Evolutionary conservation across 2,113 vertebrate genomes (phyloP), one percentile per base, ranked within the genome.

Genomic region (Thalassarche chlororhynchos): DNA sequence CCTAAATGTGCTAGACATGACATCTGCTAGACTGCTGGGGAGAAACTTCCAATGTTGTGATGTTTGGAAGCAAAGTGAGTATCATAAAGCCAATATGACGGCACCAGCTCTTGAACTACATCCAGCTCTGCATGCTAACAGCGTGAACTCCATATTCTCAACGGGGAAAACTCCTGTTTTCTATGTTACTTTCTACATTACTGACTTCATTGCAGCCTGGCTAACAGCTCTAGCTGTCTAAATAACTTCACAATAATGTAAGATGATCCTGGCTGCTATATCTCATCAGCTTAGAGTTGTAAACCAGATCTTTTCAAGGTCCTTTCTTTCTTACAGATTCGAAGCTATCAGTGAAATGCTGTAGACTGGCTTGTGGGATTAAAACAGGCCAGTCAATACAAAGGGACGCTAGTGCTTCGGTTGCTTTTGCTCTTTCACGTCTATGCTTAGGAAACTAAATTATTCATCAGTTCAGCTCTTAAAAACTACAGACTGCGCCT

Each of bases 41-140:
- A 87, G 52, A 82, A 76, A 71, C 57, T 75, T 87, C 18, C n/a
- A 36, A 6, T 0, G 0, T 14, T 71, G 47, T 10, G 18, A 24
- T 58, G 69, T 81, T 60, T 96, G 92, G 94, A 95, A 95, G 65
- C 77, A 76, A 83, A 94, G 26, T 3, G 2, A 51, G 17, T 38
- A 58, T 79, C 86, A n/a, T 44, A 65, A 65, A 87, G 84, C 55
- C 83, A 90, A 9, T 52, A 57, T 76, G 86, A 84, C 8, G 10
- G 84, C 52, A 89, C 54, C 87, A 85, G 49, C 69, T 91, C 25
- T 79, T 97, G 96, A 96, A 79, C 38, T 89, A 61, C 71, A 54
- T 82, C 93, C 95, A 95, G 36, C 31, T 82, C 69, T 72, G 49
- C 57, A 54, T 78, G 32, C n/a, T 80, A 65, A 52, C 60, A 87